Evolutionary conservation across 2,888 invertebrate species (phyloP), one percentile per base, ranked within the genome.

Genomic region (Pyrochroa serraticornis): DNA sequence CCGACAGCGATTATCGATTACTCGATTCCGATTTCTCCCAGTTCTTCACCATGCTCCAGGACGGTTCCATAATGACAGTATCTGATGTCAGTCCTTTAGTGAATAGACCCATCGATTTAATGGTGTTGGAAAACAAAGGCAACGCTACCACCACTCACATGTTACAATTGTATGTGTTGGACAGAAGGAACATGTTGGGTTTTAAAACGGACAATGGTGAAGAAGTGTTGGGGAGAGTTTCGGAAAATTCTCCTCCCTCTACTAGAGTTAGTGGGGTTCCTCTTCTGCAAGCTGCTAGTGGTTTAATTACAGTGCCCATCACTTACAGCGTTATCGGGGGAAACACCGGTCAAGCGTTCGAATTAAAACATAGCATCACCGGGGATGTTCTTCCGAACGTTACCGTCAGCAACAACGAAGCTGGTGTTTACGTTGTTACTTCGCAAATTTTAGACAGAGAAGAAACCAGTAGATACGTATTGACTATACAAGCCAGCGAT

Each of bases 21-120:
- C 80, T 92, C 71, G 91, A 93, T 72, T 91, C 90, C 45, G 91
- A 90, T 63, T 92, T 87, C 77, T 89, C 91, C 42, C 87, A 91
- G 66, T 94, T 89, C 79, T 95, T 95, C 79, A 91, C 95, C 7
- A 88, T 95, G 65, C 85, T 95, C 54, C 88, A 90, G 66, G 91
- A 93, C 77, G 95, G 95, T 47, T 86, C 93, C 53, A 88, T 95
- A 54, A 95, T 95, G 93, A 94, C 94, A 41, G 94, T 93, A 22
- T 88, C 92, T 35, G 92, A 93, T 74, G 84, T 95, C 37, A 86
- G 88, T 48, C 91, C 93, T 8, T 81, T 95, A 60, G 87, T 93
- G 58, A 89, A 93, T 76, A 86, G 87, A 65, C 91, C 92, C 0
- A 88, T 94, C 22, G 89, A 92, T 75, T 83, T 94, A 55, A 86